Conservation (phyloP, 2,888 invertebrate genomes). For the Archips crataeganus region DNA sequence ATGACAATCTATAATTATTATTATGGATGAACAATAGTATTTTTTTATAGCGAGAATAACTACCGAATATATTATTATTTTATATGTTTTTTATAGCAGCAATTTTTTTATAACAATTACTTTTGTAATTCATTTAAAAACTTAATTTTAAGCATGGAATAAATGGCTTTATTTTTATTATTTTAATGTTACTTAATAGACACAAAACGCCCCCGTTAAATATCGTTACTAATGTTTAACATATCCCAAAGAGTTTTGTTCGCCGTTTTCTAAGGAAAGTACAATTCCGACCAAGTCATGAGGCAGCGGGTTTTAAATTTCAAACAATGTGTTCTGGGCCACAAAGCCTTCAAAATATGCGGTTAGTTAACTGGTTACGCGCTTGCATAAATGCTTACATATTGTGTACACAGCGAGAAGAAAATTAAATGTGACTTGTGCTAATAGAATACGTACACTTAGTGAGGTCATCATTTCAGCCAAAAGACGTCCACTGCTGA, state of each 20-base stretch:
- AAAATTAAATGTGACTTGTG: not conserved
- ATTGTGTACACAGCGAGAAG: not conserved
- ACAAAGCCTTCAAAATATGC: conserved; percentile 13
- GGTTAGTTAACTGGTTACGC: conserved; percentile 3
- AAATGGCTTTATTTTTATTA: no score
- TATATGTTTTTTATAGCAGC: no score
- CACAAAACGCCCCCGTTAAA: not conserved
- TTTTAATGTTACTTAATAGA: not conserved
- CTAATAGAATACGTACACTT: not conserved
- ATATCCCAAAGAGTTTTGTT: conserved; percentile 48
- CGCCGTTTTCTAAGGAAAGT: conserved; percentile 12
- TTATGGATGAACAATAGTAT: no score
- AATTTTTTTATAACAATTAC: no score
- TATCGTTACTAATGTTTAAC: conserved; percentile 39
- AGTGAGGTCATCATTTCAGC: not conserved
- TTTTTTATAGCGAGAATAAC: no score
- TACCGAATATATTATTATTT: no score
- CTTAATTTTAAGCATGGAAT: no score
- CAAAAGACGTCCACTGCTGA: no score
- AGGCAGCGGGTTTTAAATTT: conserved; percentile 29
- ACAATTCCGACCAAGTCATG: not conserved
- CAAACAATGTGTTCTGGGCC: conserved; percentile 23
- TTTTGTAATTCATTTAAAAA: no score
- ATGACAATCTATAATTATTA: no score
- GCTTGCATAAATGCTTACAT: conserved; percentile 5